Conservation (phyloP, 2,888 invertebrate genomes). For the Resseliella maxima region DNA sequence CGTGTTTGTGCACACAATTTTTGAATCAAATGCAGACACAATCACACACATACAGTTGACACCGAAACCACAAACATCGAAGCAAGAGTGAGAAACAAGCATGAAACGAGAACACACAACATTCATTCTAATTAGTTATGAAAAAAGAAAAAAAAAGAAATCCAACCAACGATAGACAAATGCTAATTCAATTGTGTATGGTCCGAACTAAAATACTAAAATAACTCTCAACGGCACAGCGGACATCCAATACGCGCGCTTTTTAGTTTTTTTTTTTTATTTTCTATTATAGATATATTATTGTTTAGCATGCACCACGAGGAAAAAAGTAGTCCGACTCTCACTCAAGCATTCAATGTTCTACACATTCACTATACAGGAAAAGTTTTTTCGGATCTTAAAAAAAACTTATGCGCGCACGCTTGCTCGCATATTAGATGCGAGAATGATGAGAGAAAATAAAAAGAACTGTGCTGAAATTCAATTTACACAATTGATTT, state of each 20-base stretch:
- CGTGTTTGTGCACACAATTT: background rate
- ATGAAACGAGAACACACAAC: conserved; percentile 42
- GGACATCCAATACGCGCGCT: background rate
- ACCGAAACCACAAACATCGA: background rate
- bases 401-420: background rate
- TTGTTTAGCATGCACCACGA: background rate
- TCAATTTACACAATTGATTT: background rate
- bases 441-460: no score
- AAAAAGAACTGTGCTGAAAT: background rate
- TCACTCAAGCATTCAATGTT: background rate
- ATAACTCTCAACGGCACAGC: background rate
- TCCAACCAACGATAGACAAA: background rate
- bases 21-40: background rate
- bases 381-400: background rate
- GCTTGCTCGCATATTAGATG: no score
- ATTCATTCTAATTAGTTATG: background rate
- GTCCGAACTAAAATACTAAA: conserved; percentile 33
- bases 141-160: background rate
- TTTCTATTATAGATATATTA: no score
- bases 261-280: background rate
- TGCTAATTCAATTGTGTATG: conserved; percentile 51
- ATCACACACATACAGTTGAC: background rate
- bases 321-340: conserved; percentile 14
- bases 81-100: background rate
- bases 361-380: background rate